These are phyloP conservation scores for Drosophila orena DNA, from an alignment of 1,140 invertebrate species.

Conservation along the genomic window DNA sequence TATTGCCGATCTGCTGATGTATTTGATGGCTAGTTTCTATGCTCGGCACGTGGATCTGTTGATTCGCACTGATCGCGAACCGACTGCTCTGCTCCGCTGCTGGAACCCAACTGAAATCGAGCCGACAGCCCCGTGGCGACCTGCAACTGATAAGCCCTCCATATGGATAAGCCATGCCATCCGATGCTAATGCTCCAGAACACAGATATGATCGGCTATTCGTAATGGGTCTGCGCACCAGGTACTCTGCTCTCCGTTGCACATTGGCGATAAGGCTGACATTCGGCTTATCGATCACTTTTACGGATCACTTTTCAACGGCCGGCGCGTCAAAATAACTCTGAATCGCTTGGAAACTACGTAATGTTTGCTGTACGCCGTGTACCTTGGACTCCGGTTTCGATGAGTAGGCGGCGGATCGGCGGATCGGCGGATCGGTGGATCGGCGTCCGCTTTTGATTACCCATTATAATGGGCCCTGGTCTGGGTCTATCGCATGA, in stretches of 20 bases:
- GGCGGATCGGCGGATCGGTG: background rate
- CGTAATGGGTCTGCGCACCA: slow-evolving; percentile 48
- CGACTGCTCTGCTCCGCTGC: slow-evolving; percentile 49
- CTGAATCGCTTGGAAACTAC: slow-evolving; percentile 71
- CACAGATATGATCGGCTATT: slow-evolving; percentile 28
- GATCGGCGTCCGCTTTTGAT: slow-evolving; percentile 12
- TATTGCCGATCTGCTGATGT: slow-evolving; percentile 48
- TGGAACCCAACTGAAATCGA: slow-evolving; percentile 50
- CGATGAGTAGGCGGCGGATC: slow-evolving; percentile 38
- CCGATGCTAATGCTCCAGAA: slow-evolving; percentile 43
- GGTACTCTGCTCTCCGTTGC: background rate
- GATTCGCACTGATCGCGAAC: slow-evolving; percentile 9
- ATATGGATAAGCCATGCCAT: slow-evolving; percentile 43
- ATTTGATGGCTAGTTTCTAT: slow-evolving; percentile 48
- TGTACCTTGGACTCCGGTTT: slow-evolving; percentile 56
- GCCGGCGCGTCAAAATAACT: slow-evolving; percentile 73
- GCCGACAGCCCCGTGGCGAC: slow-evolving; percentile 45
- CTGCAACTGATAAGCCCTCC: slow-evolving; percentile 49
- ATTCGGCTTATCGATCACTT: slow-evolving; percentile 66
- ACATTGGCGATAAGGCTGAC: slow-evolving; percentile 52
- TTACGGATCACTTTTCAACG: slow-evolving; percentile 39
- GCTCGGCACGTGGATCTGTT: slow-evolving; percentile 39
- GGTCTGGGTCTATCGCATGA: slow-evolving; percentile 27
- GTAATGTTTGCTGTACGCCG: slow-evolving; percentile 46
- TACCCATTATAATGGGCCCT: slow-evolving; percentile 23